Percentiles rank a stretch among this genome's conserved stretches.
Conservation (phyloP, 2,888 invertebrate genomes). For the Drosophila macrospina region DNA sequence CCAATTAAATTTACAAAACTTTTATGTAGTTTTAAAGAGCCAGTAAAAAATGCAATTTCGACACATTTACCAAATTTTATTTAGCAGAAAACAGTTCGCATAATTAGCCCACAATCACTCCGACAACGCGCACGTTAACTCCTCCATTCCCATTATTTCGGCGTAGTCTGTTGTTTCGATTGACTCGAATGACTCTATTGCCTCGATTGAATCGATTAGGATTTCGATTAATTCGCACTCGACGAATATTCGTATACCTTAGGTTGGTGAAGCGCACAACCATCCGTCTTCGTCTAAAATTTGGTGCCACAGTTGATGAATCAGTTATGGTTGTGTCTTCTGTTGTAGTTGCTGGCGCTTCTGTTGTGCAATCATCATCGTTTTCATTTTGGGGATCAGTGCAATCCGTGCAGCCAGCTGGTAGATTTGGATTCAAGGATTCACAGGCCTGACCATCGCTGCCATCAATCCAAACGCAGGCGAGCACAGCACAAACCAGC, state of each 20-base stretch:
- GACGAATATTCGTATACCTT: background rate
- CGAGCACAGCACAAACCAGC: slow-evolving; percentile 15
- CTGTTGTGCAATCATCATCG: slow-evolving; percentile 2
- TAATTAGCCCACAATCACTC: background rate
- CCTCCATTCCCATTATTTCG: background rate
- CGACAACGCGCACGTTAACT: slow-evolving; percentile 2
- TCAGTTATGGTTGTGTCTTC: slow-evolving; percentile 1
- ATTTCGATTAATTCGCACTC: background rate
- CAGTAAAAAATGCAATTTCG: background rate
- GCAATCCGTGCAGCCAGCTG: slow-evolving; percentile 22
- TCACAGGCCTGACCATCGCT: slow-evolving; percentile 20
- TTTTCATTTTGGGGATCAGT: background rate
- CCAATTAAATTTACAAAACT: no score
- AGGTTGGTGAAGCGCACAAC: background rate
- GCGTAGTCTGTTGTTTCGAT: background rate
- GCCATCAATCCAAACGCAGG: background rate
- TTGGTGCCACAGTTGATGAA: background rate
- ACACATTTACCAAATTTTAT: no score
- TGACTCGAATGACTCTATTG: background rate
- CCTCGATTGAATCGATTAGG: background rate
- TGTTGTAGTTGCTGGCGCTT: slow-evolving; percentile 11
- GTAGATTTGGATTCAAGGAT: background rate
- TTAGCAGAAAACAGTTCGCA: background rate
- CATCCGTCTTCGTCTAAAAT: background rate
- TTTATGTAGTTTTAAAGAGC: no score